Conservation (phyloP, 1,140 invertebrate species). For the Sogatella furcifera region DNA sequence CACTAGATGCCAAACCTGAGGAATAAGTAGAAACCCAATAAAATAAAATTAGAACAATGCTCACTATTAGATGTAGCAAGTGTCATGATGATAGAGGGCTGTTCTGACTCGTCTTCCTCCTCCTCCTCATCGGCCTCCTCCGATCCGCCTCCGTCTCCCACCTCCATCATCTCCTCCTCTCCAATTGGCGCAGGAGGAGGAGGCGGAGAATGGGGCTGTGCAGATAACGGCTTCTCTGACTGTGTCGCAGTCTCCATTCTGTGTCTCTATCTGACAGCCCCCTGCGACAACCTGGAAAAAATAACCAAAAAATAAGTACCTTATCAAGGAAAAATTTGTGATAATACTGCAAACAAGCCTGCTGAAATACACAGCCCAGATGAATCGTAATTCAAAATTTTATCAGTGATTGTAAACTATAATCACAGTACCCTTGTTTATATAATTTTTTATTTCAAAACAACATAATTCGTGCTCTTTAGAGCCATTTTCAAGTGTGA, state of each 20-base stretch:
- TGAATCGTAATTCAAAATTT: too few relatives aligned
- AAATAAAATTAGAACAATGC: background rate
- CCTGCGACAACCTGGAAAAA: background rate
- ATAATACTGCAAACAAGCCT: too few relatives aligned
- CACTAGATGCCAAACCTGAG: too few relatives aligned
- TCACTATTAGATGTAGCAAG: slow-evolving; percentile 18
- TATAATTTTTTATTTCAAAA: too few relatives aligned
- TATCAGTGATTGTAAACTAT: too few relatives aligned
- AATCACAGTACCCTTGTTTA: too few relatives aligned
- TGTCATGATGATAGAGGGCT: slow-evolving; percentile 16
- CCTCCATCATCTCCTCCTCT: slow-evolving; percentile 33
- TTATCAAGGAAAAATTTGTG: too few relatives aligned
- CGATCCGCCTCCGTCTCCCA: slow-evolving; percentile 35
- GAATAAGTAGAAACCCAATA: too few relatives aligned
- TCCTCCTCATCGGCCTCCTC: slow-evolving; percentile 29
- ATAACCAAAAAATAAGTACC: background rate
- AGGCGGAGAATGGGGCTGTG: background rate
- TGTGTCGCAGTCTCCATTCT: slow-evolving; percentile 12
- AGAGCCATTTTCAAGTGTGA: too few relatives aligned
- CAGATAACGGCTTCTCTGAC: slow-evolving; percentile 1
- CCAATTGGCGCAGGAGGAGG: background rate
- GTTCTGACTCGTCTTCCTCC: slow-evolving; percentile 24
- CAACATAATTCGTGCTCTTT: too few relatives aligned
- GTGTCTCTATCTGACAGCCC: slow-evolving; percentile 14
- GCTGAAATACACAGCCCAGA: too few relatives aligned